These are phyloP conservation scores for Saxidomus purpurata DNA, from an alignment of 1,140 invertebrate species.

Conservation along the genomic window DNA sequence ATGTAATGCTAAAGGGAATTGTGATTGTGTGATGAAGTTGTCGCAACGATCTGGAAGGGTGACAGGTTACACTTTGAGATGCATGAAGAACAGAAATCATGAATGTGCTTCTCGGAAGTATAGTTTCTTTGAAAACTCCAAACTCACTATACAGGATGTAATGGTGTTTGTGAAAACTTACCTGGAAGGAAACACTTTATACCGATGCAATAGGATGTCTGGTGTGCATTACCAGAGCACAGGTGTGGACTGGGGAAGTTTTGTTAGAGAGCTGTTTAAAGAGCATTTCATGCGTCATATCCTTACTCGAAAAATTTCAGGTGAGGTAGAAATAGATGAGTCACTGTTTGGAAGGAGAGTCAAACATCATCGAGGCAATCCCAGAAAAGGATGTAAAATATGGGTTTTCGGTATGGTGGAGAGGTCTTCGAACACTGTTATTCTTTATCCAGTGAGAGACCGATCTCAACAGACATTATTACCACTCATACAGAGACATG, in stretches of 20 bases:
- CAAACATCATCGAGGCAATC: background rate
- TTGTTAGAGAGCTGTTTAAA: background rate
- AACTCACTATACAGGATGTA: background rate
- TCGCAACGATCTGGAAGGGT: background rate
- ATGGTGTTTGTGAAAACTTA: background rate
- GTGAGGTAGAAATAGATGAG: background rate
- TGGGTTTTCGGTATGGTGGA: slow-evolving; percentile 22
- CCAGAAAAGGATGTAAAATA: background rate
- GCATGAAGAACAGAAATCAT: background rate
- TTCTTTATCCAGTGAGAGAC: background rate
- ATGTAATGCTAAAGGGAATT: background rate
- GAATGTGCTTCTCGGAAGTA: background rate
- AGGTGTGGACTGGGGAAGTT: background rate
- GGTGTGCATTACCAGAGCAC: background rate
- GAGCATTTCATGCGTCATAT: background rate
- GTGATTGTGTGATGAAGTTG: background rate
- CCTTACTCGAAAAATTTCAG: background rate
- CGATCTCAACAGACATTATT: background rate
- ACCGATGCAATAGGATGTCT: background rate
- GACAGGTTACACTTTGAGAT: background rate
- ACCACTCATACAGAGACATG: background rate
- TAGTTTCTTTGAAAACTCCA: background rate
- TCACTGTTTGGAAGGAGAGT: background rate
- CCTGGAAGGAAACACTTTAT: background rate
- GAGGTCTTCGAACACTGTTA: background rate